phyloP scores from a whole-genome alignment of 2,888 invertebrate species.

The Phrixothrix hirtus region DNA sequence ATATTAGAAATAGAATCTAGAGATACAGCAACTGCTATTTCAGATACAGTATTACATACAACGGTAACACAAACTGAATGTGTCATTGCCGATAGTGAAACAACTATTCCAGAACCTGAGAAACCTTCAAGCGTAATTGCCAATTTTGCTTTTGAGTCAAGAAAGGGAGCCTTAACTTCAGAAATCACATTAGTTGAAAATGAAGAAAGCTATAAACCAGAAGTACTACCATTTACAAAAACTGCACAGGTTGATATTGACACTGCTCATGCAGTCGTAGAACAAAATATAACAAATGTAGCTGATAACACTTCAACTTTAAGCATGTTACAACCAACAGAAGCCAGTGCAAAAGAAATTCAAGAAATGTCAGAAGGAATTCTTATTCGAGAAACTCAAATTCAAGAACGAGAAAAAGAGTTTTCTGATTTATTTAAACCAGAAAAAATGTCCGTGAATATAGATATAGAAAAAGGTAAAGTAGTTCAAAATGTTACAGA shows the following conservation, averaged over 20 bases:
- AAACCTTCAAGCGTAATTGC: constrained; percentile 55
- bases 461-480: constrained; percentile 59
- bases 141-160: constrained; percentile 52
- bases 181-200: constrained; percentile 56
- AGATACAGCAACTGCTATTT: constrained; percentile 38
- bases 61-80: constrained; percentile 50
- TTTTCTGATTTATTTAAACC: constrained; percentile 58
- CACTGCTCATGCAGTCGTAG: constrained; percentile 52
- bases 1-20: constrained; percentile 37
- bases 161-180: constrained; percentile 51
- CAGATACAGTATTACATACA: constrained; percentile 48
- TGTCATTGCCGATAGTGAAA: constrained; percentile 54
- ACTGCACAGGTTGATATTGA: constrained; percentile 46
- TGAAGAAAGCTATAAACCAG: constrained; percentile 50
- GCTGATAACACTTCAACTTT: constrained; percentile 44
- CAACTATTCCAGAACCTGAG: constrained; percentile 43
- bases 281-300: constrained; percentile 44
- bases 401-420: constrained; percentile 59
- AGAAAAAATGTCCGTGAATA: constrained; percentile 54
- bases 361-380: constrained; percentile 58
- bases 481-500: constrained; percentile 55
- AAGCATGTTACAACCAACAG: constrained; percentile 38
- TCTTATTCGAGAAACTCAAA: constrained; percentile 56
- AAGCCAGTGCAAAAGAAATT: constrained; percentile 49
- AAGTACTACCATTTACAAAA: constrained; percentile 47